These are phyloP conservation scores for Caenorhabditis remanei DNA, from an alignment of 1,140 invertebrate species.

Conservation along the genomic window DNA sequence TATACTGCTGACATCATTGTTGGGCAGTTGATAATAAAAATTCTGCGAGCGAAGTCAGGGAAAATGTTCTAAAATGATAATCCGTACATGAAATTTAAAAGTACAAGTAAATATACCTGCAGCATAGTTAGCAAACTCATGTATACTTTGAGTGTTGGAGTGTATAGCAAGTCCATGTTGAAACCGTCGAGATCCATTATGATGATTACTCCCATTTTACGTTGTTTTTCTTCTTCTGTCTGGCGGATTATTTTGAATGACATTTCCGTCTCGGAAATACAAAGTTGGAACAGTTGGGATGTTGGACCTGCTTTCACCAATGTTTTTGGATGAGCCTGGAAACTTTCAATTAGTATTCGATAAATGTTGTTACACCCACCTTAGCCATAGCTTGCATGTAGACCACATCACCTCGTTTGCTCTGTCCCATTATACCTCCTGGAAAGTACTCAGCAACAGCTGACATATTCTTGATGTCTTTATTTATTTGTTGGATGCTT, in stretches of 20 bases:
- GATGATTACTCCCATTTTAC: slow-evolving; percentile 54
- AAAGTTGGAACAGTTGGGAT: slow-evolving; percentile 60
- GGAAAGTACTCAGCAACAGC: slow-evolving; percentile 63
- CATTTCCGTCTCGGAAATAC: slow-evolving; percentile 60
- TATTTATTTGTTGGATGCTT: slow-evolving; percentile 60
- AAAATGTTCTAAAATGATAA: slow-evolving; percentile 24
- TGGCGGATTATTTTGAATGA: slow-evolving; percentile 60
- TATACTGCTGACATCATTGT: slow-evolving; percentile 64
- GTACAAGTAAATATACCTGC: slow-evolving; percentile 48
- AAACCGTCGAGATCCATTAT: slow-evolving; percentile 65
- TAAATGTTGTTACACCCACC: background rate
- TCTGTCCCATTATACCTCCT: slow-evolving; percentile 58
- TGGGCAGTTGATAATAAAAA: slow-evolving; percentile 65
- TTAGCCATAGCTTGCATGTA: slow-evolving; percentile 57
- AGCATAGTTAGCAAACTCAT: slow-evolving; percentile 63
- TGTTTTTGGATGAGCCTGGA: slow-evolving; percentile 61
- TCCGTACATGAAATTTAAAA: background rate
- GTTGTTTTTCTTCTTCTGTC: slow-evolving; percentile 58
- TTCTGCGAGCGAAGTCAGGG: slow-evolving; percentile 62
- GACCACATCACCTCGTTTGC: slow-evolving; percentile 50
- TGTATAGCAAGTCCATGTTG: slow-evolving; percentile 64
- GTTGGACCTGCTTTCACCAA: slow-evolving; percentile 61
- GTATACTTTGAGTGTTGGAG: slow-evolving; percentile 65
- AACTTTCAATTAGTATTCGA: background rate
- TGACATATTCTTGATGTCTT: slow-evolving; percentile 49